Conservation (phyloP, 2,113 vertebrate genomes). For the Phoenicopterus ruber region DNA sequence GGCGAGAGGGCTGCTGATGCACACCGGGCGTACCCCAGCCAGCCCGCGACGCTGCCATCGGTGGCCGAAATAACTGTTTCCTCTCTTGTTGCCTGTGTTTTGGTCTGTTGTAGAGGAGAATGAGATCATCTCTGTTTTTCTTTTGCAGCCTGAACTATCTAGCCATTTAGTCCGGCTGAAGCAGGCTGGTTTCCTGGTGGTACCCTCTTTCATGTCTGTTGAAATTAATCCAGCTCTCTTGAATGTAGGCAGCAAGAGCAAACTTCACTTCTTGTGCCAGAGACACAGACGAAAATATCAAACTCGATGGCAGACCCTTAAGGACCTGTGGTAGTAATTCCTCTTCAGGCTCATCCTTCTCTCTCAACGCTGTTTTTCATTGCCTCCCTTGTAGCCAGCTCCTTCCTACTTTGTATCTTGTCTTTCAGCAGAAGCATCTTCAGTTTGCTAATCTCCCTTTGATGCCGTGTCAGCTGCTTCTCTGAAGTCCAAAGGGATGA, state of each 20-base stretch:
- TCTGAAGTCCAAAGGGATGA: conserved; percentile 27
- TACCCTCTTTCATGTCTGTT: not conserved
- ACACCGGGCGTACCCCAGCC: rapidly evolving
- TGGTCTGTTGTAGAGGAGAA: not conserved
- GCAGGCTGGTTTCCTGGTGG: not conserved
- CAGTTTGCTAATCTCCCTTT: conserved; percentile 12
- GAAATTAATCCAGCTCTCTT: not conserved
- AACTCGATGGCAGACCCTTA: not conserved
- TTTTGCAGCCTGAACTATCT: not conserved
- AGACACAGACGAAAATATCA: not conserved
- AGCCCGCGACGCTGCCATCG: rapidly evolving
- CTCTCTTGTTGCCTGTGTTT: not conserved
- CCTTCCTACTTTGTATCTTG: not conserved
- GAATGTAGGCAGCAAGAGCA: not conserved
- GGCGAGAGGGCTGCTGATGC: not conserved
- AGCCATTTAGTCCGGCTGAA: not conserved
- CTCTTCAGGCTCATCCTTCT: not conserved
- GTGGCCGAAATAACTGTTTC: not conserved
- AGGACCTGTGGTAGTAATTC: not conserved
- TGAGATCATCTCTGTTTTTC: not conserved
- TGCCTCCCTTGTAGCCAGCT: not conserved
- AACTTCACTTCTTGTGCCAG: not conserved
- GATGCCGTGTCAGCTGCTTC: not conserved
- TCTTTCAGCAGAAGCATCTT: not conserved
- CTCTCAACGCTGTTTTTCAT: not conserved